Evolutionary conservation across 2,888 invertebrate species (phyloP).

Genomic region (Heliconius charithonia): DNA sequence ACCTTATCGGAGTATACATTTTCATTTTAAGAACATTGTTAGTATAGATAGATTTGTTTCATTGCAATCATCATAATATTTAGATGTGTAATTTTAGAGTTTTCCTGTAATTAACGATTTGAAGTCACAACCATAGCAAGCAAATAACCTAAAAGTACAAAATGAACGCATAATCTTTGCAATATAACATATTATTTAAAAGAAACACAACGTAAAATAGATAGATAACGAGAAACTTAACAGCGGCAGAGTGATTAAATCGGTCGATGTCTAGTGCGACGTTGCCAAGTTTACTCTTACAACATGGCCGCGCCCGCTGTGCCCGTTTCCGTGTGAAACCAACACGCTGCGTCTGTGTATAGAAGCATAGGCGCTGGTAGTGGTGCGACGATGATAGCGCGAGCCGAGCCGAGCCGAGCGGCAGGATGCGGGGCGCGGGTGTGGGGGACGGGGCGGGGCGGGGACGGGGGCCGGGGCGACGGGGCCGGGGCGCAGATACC

Average conservation of each 20-base stretch:
- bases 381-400: conserved; percentile 52
- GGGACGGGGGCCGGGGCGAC: conserved; percentile 50
- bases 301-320: conserved; percentile 81
- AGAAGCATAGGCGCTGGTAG: conserved; percentile 51
- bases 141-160: too few relatives aligned
- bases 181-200: conserved; percentile 17
- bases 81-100: background rate
- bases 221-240: conserved; percentile 60
- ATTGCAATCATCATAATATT: background rate
- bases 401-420: conserved; percentile 55
- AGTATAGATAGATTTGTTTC: background rate
- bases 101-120: background rate
- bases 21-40: background rate
- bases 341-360: conserved; percentile 76
- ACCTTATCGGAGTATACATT: background rate
- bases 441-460: conserved; percentile 49
- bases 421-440: conserved; percentile 54
- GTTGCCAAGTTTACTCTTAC: conserved; percentile 82
- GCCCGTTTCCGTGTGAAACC: conserved; percentile 84
- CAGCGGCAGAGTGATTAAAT: conserved; percentile 70
- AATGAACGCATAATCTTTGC: background rate
- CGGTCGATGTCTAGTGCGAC: conserved; percentile 83
- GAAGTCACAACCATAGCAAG: too few relatives aligned
- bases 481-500: conserved; percentile 62
- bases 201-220: conserved; percentile 37